These are phyloP conservation scores for Sebastes hubbsi DNA, from an alignment of 2,797 vertebrate genomes.

Conservation along the genomic window DNA sequence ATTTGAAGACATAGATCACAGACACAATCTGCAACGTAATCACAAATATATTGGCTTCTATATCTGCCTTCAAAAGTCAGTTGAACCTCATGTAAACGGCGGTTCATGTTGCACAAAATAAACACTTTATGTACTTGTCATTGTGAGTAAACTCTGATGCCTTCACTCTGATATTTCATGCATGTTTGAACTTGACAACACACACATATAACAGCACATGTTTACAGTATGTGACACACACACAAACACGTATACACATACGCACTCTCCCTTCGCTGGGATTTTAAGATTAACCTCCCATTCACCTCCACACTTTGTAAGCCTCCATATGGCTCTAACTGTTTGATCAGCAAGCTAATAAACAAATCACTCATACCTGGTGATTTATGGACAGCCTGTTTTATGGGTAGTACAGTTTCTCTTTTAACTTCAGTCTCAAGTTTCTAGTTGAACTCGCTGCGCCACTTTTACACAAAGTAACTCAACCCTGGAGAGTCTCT, in stretches of 20 bases:
- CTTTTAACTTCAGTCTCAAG: not conserved
- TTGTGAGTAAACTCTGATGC: not conserved
- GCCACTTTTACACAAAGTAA: not conserved
- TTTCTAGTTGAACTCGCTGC: conserved; percentile 23
- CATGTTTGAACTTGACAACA: too few species aligned
- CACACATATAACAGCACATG: not conserved
- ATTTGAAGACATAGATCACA: not conserved
- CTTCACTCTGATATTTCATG: not conserved
- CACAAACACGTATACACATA: not conserved
- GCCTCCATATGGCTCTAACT: conserved; percentile 31
- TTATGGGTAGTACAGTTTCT: not conserved
- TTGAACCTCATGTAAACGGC: not conserved
- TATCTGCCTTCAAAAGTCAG: not conserved
- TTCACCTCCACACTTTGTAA: conserved; percentile 18
- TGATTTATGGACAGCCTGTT: conserved; percentile 43
- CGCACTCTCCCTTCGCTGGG: not conserved
- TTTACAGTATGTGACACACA: conserved; percentile 16
- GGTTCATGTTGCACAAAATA: not conserved
- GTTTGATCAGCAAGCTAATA: conserved; percentile 33
- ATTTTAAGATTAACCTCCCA: conserved; percentile 34
- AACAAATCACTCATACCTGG: not conserved
- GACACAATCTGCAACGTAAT: not conserved
- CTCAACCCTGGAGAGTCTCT: not conserved
- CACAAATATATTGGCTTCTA: not conserved
- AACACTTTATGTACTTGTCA: not conserved